Conservation (phyloP, 2,113 vertebrate genomes). For the Phainopepla nitens region DNA sequence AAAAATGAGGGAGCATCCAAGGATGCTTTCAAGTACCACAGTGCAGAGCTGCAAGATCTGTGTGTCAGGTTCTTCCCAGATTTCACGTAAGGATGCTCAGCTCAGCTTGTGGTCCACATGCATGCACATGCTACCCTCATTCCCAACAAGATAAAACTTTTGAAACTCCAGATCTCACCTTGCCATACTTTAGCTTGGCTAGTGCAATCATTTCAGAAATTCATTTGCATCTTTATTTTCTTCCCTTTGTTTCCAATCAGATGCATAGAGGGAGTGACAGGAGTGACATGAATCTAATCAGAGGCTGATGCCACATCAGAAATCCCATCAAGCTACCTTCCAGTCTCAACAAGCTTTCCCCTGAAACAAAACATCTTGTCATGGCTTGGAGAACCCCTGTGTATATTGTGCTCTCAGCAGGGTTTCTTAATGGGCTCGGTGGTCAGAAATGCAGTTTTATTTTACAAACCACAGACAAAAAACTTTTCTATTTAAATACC, state of each 20-base stretch:
- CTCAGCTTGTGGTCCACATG: not conserved
- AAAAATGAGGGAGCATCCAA: not conserved
- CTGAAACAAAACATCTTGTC: not conserved
- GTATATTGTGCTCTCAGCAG: not conserved
- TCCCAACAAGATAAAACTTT: not conserved
- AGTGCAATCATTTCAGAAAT: not conserved
- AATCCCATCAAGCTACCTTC: conserved; percentile 21
- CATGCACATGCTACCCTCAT: not conserved
- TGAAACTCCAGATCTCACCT: not conserved
- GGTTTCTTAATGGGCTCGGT: not conserved
- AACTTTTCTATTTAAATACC: not conserved
- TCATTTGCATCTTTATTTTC: conserved; percentile 16
- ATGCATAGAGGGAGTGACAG: not conserved
- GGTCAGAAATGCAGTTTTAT: not conserved
- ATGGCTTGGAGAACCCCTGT: not conserved
- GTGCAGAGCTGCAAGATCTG: not conserved
- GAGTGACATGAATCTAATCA: conserved; percentile 29
- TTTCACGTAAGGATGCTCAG: not conserved
- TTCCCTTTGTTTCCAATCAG: conserved; percentile 10
- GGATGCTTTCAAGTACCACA: not conserved
- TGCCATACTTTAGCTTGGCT: not conserved
- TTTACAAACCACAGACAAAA: not conserved
- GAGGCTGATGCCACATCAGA: not conserved
- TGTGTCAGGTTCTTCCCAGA: not conserved
- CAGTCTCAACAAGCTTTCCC: conserved; percentile 23